Evolutionary conservation across 2,888 invertebrate species (phyloP), one percentile per base, ranked within the genome.

Genomic region (Deilephila elpenor): DNA sequence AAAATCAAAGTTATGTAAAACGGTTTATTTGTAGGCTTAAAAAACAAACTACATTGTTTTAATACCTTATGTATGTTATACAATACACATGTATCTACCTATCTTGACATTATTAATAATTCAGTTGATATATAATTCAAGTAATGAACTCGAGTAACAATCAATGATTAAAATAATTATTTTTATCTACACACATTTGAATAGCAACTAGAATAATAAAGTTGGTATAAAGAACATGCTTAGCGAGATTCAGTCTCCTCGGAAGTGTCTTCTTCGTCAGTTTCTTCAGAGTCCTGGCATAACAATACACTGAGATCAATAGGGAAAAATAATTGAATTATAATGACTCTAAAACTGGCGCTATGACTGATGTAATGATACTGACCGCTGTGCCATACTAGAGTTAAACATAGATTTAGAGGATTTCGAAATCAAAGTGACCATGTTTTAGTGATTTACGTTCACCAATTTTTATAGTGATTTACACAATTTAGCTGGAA

Each of bases 201-300:
- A 44, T 44, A 44, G 44, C 44, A 44, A 44, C 3, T 44, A 14
- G 14, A 53, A 32, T 32, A 32, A 5, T 32, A 29, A 25, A 25
- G 19, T 53, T 6, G 5, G 25, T 25, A 5, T 75, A 77, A 74
- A 71, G 74, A 79, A 80, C 80, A 78, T 77, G 79, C 79, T 82
- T 84, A 93, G 78, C 90, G 92, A 5, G 93, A 93, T 80, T 93
- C 94, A 1, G 91, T 89, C 73, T 92, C 93, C 76, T 92, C 93
- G 7, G 93, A 89, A 20, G 91, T 85, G 17, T 88, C 89, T 61
- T 87, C 84, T 56, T 91, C 93, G 60, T 88, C 92, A 59, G 91
- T 87, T 71, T 87, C 89, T 70, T 91, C 93, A 1, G 92, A 89
- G 67, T 88, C 92, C 93, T 93, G 80, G 3, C 82, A 82, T 74